Conservation (phyloP, 2,113 vertebrate species). For the Eptesicus fuscus region DNA sequence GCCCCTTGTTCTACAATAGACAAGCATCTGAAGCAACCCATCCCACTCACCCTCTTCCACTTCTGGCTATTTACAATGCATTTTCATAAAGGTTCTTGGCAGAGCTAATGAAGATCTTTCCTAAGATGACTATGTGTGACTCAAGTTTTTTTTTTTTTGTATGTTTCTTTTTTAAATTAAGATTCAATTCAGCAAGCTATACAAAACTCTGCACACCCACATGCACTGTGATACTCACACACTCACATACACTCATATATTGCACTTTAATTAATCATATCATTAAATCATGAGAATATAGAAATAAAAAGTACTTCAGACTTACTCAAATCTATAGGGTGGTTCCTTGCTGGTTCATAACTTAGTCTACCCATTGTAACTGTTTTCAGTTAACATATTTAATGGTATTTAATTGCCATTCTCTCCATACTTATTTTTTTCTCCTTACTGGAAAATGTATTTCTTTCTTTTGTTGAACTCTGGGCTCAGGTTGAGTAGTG, state of each 20-base stretch:
- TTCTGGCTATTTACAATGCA: fast-evolving
- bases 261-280: neutral
- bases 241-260: neutral
- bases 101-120: neutral
- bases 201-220: neutral
- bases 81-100: neutral
- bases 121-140: neutral
- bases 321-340: fast-evolving
- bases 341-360: fast-evolving
- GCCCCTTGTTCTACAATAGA: neutral
- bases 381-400: neutral
- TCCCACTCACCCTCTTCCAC: fast-evolving
- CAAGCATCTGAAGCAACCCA: fast-evolving
- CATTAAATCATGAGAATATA: neutral
- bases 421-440: neutral
- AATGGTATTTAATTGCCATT: neutral
- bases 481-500: neutral
- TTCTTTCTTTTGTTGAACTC: neutral
- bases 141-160: neutral
- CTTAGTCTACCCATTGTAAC: neutral
- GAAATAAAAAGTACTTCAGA: neutral
- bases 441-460: neutral
- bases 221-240: neutral
- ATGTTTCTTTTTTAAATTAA: neutral
- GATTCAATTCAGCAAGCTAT: neutral